Percentiles rank a stretch among this genome's conserved stretches.
These are phyloP conservation scores for Danio jaintianensis DNA, from an alignment of 2,797 vertebrate genomes.

Conservation along the genomic window DNA sequence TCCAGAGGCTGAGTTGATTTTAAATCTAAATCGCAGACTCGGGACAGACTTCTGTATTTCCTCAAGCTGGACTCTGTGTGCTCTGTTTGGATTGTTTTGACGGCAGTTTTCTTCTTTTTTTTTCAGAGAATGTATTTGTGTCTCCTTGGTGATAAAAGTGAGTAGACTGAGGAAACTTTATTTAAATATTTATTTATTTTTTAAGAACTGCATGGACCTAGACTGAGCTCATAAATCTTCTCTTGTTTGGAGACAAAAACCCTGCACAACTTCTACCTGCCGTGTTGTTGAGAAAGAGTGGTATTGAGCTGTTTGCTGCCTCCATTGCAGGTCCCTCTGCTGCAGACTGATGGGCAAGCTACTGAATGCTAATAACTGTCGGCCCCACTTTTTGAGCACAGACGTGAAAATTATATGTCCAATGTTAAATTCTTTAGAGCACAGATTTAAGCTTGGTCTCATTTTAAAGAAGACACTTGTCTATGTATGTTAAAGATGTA, in stretches of 20 bases:
- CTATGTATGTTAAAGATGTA: too few species aligned
- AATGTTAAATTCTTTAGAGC: too few species aligned
- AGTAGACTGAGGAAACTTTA: background rate
- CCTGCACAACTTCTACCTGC: slow-evolving; percentile 6
- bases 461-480: too few species aligned
- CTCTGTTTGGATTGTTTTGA: slow-evolving; percentile 9
- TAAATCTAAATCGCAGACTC: background rate
- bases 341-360: background rate
- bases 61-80: background rate
- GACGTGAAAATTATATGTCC: too few species aligned
- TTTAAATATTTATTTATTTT: background rate
- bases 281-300: background rate
- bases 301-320: background rate
- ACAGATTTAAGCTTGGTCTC: too few species aligned
- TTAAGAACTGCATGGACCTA: background rate
- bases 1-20: slow-evolving; percentile 16
- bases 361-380: background rate
- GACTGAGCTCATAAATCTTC: slow-evolving; percentile 3
- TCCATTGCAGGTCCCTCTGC: background rate
- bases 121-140: background rate
- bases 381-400: too few species aligned
- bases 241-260: slow-evolving; percentile 29
- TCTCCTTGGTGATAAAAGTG: background rate
- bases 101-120: background rate
- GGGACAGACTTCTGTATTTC: background rate